Percentiles rank a stretch among this genome's conserved stretches.
These are phyloP conservation scores for Brassicogethes aeneus DNA, from an alignment of 2,888 invertebrate species.

Conservation along the genomic window DNA sequence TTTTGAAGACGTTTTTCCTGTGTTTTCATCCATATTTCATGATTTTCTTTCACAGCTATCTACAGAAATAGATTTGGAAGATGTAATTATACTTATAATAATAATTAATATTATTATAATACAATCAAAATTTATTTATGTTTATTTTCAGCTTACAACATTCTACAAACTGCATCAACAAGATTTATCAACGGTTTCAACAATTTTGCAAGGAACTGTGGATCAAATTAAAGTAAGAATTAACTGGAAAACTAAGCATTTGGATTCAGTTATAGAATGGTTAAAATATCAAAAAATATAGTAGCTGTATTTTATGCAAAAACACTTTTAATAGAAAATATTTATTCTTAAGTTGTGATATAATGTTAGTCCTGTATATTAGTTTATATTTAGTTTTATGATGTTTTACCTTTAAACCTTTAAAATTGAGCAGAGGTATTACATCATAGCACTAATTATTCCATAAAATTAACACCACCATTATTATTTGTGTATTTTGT, in stretches of 20 bases:
- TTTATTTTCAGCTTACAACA: constrained; percentile 30
- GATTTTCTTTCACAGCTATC: constrained; percentile 35
- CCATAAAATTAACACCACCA: too few species aligned
- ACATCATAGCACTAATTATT: too few species aligned
- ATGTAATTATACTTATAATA: constrained; percentile 30
- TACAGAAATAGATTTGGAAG: constrained; percentile 35
- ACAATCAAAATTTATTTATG: neutral
- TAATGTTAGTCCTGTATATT: neutral
- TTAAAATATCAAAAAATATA: constrained; percentile 15
- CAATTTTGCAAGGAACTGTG: constrained; percentile 32
- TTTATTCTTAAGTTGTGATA: constrained; percentile 1
- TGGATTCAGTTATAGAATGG: constrained; percentile 31
- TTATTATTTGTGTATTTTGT: too few species aligned
- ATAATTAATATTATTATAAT: constrained; percentile 1
- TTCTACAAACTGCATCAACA: constrained; percentile 34
- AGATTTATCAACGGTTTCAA: constrained; percentile 30
- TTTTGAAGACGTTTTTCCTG: constrained; percentile 31
- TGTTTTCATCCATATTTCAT: constrained; percentile 33
- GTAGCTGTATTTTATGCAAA: neutral
- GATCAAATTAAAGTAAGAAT: constrained; percentile 35
- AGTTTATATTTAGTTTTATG: constrained; percentile 4
- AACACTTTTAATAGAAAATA: too few species aligned
- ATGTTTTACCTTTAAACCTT: constrained; percentile 7
- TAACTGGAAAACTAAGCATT: constrained; percentile 32
- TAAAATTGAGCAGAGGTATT: too few species aligned